phyloP scores from a whole-genome alignment of 2,888 invertebrate species.

The Leptinotarsa peninsularis region DNA sequence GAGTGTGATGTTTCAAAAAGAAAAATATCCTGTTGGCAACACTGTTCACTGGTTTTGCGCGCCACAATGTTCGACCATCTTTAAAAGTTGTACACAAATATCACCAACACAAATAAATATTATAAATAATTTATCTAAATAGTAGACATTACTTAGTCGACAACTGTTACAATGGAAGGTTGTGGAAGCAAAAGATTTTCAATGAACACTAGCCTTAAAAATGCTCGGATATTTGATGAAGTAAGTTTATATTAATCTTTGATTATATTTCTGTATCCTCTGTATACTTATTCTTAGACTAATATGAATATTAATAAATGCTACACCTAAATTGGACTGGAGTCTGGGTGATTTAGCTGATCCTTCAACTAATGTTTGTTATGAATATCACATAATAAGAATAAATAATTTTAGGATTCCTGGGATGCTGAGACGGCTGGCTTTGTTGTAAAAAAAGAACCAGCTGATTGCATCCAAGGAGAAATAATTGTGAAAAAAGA shows the following conservation, averaged over 20 bases:
- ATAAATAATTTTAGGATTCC: constrained; percentile 51
- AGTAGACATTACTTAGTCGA: no score
- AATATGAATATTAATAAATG: not conserved
- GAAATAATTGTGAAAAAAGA: constrained; percentile 20
- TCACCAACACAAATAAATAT: no score
- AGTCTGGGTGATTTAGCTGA: no score
- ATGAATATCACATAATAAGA: not conserved
- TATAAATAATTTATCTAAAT: no score
- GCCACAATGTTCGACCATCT: no score
- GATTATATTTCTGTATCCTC: no score
- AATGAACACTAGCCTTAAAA: constrained; percentile 57
- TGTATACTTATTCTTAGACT: no score
- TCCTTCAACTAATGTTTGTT: no score
- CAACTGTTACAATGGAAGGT: not conserved
- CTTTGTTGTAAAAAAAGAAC: constrained; percentile 36
- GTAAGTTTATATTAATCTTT: constrained; percentile 45
- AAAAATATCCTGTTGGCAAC: no score
- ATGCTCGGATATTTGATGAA: constrained; percentile 60
- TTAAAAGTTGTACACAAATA: no score
- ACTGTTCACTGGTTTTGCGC: no score
- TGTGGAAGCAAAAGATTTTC: constrained; percentile 41
- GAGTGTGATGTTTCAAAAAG: no score
- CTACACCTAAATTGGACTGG: not conserved
- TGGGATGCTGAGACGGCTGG: constrained; percentile 47
- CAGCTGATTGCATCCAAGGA: not conserved